Evolutionary conservation across 2,797 vertebrate genomes (phyloP), one percentile per base, ranked within the genome.

Genomic region (Artibeus lituratus): DNA sequence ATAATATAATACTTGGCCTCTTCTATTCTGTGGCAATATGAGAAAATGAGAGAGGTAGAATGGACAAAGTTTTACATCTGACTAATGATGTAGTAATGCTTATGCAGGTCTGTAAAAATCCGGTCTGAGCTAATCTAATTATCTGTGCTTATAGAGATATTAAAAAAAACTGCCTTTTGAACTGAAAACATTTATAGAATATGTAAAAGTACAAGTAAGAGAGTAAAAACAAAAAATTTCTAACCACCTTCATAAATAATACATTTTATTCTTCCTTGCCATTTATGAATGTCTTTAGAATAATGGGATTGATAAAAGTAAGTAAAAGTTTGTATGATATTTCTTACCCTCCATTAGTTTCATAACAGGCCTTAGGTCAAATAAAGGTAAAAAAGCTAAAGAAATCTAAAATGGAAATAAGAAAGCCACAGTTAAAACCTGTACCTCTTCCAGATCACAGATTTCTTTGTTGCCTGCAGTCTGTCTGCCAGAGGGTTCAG

Each of bases 231-330:
- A 21, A 55, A 53, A 81, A 67, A 12, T 65, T 2, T 55, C 35
- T 59, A 5, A 9, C 8, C 2, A 59, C 0, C 1, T 39, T 6
- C 3, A 2, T 11, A n/a, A 21, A 4, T 7, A 8, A n/a, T 16
- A 0, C 1, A 24, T 44, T 84, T 51, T 51, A 8, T 53, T 53
- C 47, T 47, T 47, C 7, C 7, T 77, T 59, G 1, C 22, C 55
- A 26, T 59, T 24, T 59, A 26, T 59, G 24, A 59, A 59, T 59
- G 55, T 59, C 55, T 59, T 59, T 59, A 59, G 22, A 59, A 59
- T 59, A 26, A 59, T 59, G 55, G 26, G 55, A 16, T 65, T 32
- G 59, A n/a, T n/a, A 15, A 65, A 53, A 53, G 51, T 53, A 53
- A 18, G 14, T 65, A 65, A 65, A 65, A n/a, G 15, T 65, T 65